These are phyloP conservation scores for Potamarius usumacintae DNA, from an alignment of 2,113 vertebrate species.

Conservation along the genomic window DNA sequence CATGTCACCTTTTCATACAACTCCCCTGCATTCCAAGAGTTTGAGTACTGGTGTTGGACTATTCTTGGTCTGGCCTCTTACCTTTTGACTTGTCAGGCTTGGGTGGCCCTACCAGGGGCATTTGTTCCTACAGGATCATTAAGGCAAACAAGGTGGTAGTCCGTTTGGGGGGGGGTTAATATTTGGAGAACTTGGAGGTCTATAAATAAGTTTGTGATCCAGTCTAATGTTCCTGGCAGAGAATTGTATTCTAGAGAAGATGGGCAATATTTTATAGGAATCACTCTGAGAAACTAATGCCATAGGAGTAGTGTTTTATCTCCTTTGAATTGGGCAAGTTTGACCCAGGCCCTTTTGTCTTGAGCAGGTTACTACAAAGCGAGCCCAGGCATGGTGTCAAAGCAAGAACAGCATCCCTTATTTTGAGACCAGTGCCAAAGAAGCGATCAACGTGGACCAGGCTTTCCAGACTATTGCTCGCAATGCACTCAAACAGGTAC, in stretches of 20 bases:
- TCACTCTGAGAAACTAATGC: neutral
- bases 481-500: constrained; percentile 89
- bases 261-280: neutral
- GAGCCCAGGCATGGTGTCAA: constrained; percentile 88
- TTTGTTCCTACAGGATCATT: too few species aligned
- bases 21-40: too few species aligned
- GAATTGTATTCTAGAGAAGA: neutral
- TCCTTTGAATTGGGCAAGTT: neutral
- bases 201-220: neutral
- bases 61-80: too few species aligned
- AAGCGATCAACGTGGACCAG: constrained; percentile 89
- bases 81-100: too few species aligned
- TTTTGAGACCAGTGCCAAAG: constrained; percentile 90
- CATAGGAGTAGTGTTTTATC: neutral
- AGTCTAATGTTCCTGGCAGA: neutral
- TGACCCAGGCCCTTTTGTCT: neutral
- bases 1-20: too few species aligned
- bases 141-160: too few species aligned
- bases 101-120: too few species aligned
- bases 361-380: constrained; percentile 83
- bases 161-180: too few species aligned
- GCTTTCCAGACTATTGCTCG: constrained; percentile 89
- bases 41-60: too few species aligned
- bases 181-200: too few species aligned
- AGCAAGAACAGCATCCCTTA: constrained; percentile 92